These are phyloP conservation scores for Dromaius novaehollandiae DNA, from an alignment of 2,113 vertebrate genomes.

Conservation along the genomic window DNA sequence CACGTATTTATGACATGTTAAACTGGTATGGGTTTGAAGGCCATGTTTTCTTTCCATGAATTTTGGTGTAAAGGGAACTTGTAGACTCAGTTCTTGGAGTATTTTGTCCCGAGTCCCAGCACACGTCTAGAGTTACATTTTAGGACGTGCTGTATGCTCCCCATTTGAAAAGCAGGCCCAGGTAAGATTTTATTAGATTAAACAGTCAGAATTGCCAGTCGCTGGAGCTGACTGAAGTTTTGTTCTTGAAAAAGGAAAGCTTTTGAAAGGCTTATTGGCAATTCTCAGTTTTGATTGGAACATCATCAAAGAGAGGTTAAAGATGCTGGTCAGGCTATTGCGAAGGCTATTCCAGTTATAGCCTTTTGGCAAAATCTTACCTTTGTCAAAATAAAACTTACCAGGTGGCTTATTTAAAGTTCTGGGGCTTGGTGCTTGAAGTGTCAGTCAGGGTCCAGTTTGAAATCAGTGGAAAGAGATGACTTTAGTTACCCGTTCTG, in stretches of 20 bases:
- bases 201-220: not conserved
- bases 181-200: not conserved
- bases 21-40: not conserved
- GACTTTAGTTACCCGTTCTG: not conserved
- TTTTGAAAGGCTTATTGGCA: not conserved
- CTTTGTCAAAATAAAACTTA: not conserved
- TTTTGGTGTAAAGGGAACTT: not conserved
- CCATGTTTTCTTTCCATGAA: not conserved
- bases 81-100: not conserved
- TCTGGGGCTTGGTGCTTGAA: not conserved
- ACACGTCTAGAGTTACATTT: not conserved
- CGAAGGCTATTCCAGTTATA: not conserved
- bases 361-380: not conserved
- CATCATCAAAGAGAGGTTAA: not conserved
- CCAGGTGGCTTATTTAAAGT: not conserved
- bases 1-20: not conserved
- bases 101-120: not conserved
- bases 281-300: not conserved
- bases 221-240: not conserved
- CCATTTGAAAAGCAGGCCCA: not conserved
- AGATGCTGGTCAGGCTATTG: not conserved
- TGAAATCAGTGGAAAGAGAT: not conserved
- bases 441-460: not conserved
- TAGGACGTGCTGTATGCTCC: not conserved
- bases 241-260: not conserved